Conservation (phyloP, 2,113 vertebrate genomes). For the Myiozetetes cayanensis region DNA sequence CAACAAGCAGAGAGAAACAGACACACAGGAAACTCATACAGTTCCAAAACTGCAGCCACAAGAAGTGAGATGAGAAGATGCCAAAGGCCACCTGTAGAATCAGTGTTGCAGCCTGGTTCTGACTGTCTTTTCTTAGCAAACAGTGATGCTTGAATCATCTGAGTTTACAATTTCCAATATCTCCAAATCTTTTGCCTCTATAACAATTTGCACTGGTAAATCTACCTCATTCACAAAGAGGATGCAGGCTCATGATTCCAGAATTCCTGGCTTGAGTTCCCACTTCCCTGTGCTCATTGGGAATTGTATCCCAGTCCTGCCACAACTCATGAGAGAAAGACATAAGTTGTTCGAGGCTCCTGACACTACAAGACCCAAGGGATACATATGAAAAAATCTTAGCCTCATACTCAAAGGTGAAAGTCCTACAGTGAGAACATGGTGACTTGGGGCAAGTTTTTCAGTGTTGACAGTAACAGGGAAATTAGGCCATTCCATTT, state of each 20-base stretch:
- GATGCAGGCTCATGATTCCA: background rate
- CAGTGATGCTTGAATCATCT: background rate
- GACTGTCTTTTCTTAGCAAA: background rate
- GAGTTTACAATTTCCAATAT: background rate
- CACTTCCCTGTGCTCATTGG: fast-evolving
- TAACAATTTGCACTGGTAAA: background rate
- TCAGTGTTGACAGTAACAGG: background rate
- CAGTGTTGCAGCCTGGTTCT: background rate
- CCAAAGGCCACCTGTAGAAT: background rate
- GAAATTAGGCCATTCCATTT: background rate
- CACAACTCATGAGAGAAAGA: background rate
- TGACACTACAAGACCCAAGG: background rate
- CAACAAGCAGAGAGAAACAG: background rate
- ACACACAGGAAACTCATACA: background rate
- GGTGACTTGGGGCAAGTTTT: background rate
- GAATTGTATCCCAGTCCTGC: background rate
- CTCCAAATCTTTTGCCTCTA: background rate
- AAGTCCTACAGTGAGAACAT: background rate
- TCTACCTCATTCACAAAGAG: background rate
- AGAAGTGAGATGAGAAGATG: background rate
- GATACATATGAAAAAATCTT: background rate
- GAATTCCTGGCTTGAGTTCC: fast-evolving
- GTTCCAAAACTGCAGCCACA: background rate
- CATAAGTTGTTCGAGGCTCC: background rate
- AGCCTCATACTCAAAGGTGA: background rate